phyloP scores from a whole-genome alignment of 1,140 invertebrate species.

The Mactra quadrangularis region DNA sequence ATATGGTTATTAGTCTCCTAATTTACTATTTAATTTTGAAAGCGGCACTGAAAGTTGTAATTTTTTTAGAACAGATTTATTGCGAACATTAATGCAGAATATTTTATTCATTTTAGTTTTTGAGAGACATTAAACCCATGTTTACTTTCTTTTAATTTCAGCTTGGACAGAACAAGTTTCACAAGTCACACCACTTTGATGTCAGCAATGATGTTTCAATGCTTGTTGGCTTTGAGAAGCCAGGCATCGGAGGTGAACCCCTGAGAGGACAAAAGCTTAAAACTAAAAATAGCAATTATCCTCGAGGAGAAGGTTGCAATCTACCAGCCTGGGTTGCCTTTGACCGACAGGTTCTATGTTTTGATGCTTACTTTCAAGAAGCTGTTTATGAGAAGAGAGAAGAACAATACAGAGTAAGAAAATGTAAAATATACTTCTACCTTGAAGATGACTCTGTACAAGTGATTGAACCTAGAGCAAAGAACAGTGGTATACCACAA shows the following conservation, averaged over 20 bases:
- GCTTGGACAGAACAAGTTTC: slow-evolving; percentile 83
- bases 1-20: too few species aligned
- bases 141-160: slow-evolving; percentile 64
- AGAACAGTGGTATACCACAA: slow-evolving; percentile 83
- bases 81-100: background rate
- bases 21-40: background rate
- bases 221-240: slow-evolving; percentile 81
- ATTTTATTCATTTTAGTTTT: background rate
- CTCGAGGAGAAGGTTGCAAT: slow-evolving; percentile 87
- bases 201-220: slow-evolving; percentile 80
- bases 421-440: slow-evolving; percentile 84
- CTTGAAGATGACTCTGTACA: slow-evolving; percentile 84
- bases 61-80: background rate
- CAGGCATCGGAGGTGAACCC: slow-evolving; percentile 83
- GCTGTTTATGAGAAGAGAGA: slow-evolving; percentile 82
- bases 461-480: slow-evolving; percentile 83
- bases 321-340: slow-evolving; percentile 93
- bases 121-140: background rate
- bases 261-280: slow-evolving; percentile 79
- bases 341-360: slow-evolving; percentile 89
- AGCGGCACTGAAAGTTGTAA: too few species aligned
- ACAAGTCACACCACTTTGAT: slow-evolving; percentile 84
- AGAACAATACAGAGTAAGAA: slow-evolving; percentile 82
- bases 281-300: slow-evolving; percentile 78
- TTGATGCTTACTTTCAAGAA: slow-evolving; percentile 84